These are phyloP conservation scores for Eupithecia exiguata DNA, from an alignment of 2,888 invertebrate species.

Conservation along the genomic window DNA sequence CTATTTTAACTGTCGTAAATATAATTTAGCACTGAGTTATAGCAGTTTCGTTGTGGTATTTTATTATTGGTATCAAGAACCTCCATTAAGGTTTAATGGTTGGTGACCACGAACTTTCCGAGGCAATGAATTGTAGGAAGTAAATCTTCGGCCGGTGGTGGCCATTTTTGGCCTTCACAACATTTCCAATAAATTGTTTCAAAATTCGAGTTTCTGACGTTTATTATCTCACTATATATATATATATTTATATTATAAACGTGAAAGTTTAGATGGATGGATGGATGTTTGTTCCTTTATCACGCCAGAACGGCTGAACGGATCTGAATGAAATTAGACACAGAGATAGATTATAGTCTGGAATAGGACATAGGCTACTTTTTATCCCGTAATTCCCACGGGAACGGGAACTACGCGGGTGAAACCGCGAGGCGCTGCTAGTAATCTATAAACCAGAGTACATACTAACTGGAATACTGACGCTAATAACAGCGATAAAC, in stretches of 20 bases:
- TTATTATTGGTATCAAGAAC: constrained; percentile 57
- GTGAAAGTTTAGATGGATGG: too few species aligned
- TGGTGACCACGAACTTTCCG: constrained; percentile 52
- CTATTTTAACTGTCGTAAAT: constrained; percentile 62
- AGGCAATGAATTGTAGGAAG: constrained; percentile 39
- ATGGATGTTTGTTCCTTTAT: too few species aligned
- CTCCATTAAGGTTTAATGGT: constrained; percentile 57
- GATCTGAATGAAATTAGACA: too few species aligned
- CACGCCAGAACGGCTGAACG: too few species aligned
- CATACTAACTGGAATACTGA: neutral
- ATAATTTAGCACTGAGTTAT: constrained; percentile 52
- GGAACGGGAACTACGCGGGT: too few species aligned
- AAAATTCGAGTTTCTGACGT: constrained; percentile 17
- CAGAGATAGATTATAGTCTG: too few species aligned
- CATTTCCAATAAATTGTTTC: constrained; percentile 37
- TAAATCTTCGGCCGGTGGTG: constrained; percentile 34
- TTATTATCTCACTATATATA: neutral
- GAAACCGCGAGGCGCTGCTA: too few species aligned
- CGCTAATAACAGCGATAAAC: neutral
- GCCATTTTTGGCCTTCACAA: constrained; percentile 40
- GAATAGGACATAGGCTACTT: too few species aligned
- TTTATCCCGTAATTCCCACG: too few species aligned
- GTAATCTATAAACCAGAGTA: neutral
- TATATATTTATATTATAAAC: too few species aligned
- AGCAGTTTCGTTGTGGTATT: constrained; percentile 52